These are phyloP conservation scores for Tautogolabrus adspersus DNA, from an alignment of 2,113 vertebrate species.

Conservation along the genomic window DNA sequence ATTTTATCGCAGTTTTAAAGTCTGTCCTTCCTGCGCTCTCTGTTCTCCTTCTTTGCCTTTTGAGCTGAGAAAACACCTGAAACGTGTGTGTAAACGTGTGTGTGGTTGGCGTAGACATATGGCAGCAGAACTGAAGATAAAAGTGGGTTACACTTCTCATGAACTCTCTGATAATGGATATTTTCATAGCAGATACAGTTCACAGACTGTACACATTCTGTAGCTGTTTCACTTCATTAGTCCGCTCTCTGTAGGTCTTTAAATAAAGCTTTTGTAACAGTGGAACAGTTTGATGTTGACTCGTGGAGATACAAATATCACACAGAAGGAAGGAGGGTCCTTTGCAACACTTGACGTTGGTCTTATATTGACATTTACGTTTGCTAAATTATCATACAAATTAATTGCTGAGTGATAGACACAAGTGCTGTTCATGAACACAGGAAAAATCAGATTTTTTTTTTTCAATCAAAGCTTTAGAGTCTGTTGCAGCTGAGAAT, in stretches of 20 bases:
- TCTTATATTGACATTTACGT: neutral
- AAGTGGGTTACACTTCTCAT: conserved; percentile 17
- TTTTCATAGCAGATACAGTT: neutral
- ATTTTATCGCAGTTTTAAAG: conserved; percentile 2
- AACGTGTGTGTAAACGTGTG: neutral
- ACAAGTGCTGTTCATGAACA: no score
- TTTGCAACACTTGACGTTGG: neutral
- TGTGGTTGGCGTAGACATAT: neutral
- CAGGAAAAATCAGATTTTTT: no score
- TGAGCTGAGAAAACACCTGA: conserved; percentile 14
- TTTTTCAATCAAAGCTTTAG: no score
- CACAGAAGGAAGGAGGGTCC: neutral
- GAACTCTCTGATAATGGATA: conserved; percentile 41
- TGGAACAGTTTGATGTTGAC: neutral
- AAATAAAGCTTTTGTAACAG: neutral
- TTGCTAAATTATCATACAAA: neutral
- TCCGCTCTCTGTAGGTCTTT: neutral
- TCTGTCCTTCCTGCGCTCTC: neutral
- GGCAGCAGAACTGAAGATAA: conserved; percentile 19
- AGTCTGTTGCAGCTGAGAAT: no score
- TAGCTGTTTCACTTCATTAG: neutral
- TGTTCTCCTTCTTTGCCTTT: conserved; percentile 4
- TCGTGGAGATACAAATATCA: neutral
- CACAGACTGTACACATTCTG: neutral
- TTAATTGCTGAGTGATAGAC: no score